Conservation (phyloP, 2,797 vertebrate species). For the Phrynocephalus guinanensis region DNA sequence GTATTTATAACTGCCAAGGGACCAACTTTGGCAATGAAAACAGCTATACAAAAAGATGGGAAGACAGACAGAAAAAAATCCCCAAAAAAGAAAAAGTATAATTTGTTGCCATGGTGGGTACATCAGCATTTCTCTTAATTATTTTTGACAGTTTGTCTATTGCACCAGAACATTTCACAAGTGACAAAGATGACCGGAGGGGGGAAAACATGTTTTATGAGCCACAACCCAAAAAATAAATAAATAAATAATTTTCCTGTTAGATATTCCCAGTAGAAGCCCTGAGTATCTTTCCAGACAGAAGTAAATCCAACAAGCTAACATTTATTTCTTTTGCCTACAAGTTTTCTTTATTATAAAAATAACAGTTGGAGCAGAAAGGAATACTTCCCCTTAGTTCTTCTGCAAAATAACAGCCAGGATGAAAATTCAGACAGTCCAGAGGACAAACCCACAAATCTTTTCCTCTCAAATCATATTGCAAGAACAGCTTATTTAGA, state of each 20-base stretch:
- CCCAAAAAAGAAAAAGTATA: slow-evolving; percentile 68
- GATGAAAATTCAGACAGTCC: neutral
- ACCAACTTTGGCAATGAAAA: slow-evolving; percentile 70
- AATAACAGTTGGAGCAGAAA: neutral
- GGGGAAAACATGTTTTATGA: slow-evolving; percentile 71
- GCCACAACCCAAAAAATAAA: slow-evolving; percentile 68
- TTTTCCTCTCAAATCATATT: too few relatives aligned
- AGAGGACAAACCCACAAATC: too few relatives aligned
- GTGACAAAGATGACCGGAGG: slow-evolving; percentile 66
- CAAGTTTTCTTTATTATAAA: slow-evolving; percentile 59
- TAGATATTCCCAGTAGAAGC: slow-evolving; percentile 81
- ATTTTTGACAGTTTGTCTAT: slow-evolving; percentile 82
- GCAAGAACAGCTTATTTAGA: neutral
- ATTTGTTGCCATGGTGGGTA: slow-evolving; percentile 76
- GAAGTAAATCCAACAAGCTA: slow-evolving; percentile 67
- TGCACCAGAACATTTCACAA: slow-evolving; percentile 76
- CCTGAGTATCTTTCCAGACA: slow-evolving; percentile 67
- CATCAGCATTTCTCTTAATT: slow-evolving; percentile 83
- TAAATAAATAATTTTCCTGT: slow-evolving; percentile 75
- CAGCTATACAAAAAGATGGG: slow-evolving; percentile 22
- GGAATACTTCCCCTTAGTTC: neutral
- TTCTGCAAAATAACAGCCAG: neutral
- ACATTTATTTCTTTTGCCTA: slow-evolving; percentile 72
- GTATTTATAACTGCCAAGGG: slow-evolving; percentile 77
- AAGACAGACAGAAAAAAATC: too few relatives aligned